Conservation (phyloP, 1,140 invertebrate genomes). For the Vanessa atalanta region DNA sequence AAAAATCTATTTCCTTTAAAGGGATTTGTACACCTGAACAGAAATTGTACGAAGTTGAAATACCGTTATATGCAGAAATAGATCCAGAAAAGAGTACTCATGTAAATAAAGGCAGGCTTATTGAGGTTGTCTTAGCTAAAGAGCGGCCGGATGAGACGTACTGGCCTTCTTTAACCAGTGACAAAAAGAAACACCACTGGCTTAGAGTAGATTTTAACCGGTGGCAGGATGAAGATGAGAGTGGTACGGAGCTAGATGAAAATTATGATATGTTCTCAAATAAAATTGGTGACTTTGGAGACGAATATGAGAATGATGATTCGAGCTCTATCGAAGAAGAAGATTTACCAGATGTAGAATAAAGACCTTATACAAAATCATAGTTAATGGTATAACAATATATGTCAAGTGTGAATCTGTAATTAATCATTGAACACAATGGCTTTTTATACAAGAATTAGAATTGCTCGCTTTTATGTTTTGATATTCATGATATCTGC, state of each 20-base stretch:
- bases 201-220: conserved; percentile 98
- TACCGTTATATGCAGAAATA: conserved; percentile 91
- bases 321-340: conserved; percentile 69
- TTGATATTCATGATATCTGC: not conserved
- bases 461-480: conserved; percentile 14
- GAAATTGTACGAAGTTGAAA: conserved; percentile 91
- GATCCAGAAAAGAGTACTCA: conserved; percentile 88
- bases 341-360: conserved; percentile 39
- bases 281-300: conserved; percentile 55
- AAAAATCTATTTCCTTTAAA: conserved; percentile 91
- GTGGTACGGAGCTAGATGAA: conserved; percentile 60
- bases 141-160: conserved; percentile 89
- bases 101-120: conserved; percentile 86
- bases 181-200: conserved; percentile 96
- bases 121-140: conserved; percentile 88
- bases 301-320: conserved; percentile 62
- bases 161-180: conserved; percentile 94
- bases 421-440: conserved; percentile 7
- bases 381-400: conserved; percentile 12
- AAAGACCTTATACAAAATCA: conserved; percentile 6
- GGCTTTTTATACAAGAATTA: conserved; percentile 36
- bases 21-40: conserved; percentile 92
- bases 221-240: conserved; percentile 94
- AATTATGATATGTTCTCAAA: conserved; percentile 63
- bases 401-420: not conserved